Evolutionary conservation across 1,140 invertebrate genomes (phyloP), one percentile per base, ranked within the genome.

Genomic region (Chrysopa pallens): DNA sequence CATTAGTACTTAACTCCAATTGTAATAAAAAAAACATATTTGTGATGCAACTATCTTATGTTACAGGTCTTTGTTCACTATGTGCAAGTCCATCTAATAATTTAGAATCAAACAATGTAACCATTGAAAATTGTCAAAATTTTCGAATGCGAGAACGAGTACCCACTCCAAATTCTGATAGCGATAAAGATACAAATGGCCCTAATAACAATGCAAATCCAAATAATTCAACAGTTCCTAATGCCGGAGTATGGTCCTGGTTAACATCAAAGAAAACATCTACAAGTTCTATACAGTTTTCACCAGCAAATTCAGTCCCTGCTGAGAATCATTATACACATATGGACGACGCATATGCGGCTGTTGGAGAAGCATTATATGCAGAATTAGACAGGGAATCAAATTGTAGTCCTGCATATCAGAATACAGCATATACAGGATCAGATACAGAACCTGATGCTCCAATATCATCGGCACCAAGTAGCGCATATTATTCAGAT

Each of bases 261-360:
- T 49, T 73, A 31, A 66, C 73, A 15, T 68, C 68, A 9, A 62
- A 72, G 43, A 62, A 73, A 8, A 41, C 51, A 7, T 60, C 62
- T 1, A 57, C 55, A 6, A 55, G 57, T 23, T 53, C 61, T 3
- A 56, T 61, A 1, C 66, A 68, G 48, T 54, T 68, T 45, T 58
- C 65, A 31, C 57, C 59, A 5, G 56, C 61, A 42, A 56, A 57
- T 7, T 60, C 58, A 8, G 58, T 57, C 23, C 72, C 70, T 2
- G 72, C 70, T 8, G 73, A 76, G 54, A 79, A 79, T 52, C 76
- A 79, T 53, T 79, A 79, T 52, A 79, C 75, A 7, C 73, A 76
- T 52, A 73, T 78, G 70, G 74, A 78, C 42, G 74, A 75, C 39
- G 66, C 73, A 36, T 70, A 69, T 45, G 64, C 66, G 51, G 57